phyloP scores from a whole-genome alignment of 1,140 invertebrate genomes.

The Macrocentrus cingulum region DNA sequence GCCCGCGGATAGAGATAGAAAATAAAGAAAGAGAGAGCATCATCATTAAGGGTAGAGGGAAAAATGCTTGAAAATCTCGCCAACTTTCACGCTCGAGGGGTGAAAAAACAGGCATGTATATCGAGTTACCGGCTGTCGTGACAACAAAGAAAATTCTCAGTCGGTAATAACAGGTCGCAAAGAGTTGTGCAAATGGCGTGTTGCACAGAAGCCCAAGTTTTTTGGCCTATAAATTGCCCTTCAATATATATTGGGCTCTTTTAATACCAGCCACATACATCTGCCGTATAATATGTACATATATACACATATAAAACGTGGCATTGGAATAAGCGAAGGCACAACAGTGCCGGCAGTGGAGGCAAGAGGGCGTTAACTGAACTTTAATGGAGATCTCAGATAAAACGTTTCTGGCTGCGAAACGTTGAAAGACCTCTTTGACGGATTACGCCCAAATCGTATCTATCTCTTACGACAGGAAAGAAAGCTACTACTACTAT shows the following conservation, averaged over 20 bases:
- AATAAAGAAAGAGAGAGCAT: conserved; percentile 15
- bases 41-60: conserved; percentile 8
- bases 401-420: conserved; percentile 43
- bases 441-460: conserved; percentile 57
- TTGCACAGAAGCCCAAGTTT: too few species aligned
- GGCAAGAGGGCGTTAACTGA: conserved; percentile 57
- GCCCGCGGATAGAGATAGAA: conserved; percentile 12
- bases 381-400: conserved; percentile 60
- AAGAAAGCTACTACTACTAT: conserved; percentile 11
- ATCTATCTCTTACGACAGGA: conserved; percentile 39
- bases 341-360: conserved; percentile 26
- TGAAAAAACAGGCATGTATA: conserved; percentile 19
- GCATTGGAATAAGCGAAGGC: conserved; percentile 19
- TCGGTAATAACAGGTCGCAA: conserved; percentile 16
- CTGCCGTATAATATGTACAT: neutral
- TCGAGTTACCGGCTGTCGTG: conserved; percentile 14
- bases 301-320: too few species aligned
- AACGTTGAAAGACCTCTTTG: conserved; percentile 55
- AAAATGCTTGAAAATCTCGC: conserved; percentile 23
- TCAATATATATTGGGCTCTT: too few species aligned
- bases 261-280: neutral
- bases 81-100: conserved; percentile 17
- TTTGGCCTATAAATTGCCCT: too few species aligned
- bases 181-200: conserved; percentile 5
- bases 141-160: neutral